Evolutionary conservation across 2,797 vertebrate species (phyloP), one percentile per base, ranked within the genome.

Genomic region (Diplodus sargus): DNA sequence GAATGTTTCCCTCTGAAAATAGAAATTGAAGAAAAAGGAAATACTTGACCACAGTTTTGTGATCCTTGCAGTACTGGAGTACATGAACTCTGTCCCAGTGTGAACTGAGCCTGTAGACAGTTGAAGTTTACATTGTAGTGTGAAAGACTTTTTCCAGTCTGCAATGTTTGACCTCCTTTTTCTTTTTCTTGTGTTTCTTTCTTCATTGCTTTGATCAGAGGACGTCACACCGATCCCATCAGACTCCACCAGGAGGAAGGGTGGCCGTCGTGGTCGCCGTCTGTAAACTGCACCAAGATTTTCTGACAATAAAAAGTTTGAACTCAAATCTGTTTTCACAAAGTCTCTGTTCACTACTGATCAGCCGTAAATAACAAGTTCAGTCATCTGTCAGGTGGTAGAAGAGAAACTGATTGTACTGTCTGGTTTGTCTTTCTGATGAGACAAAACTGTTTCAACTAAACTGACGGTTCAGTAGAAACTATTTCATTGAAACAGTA

Each of bases 151-250:
- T 49, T 18, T 49, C 16, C 47, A 49, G 20, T 11, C 22, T 10
- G 11, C 45, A 11, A 15, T 22, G 7, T 43, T 28, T 80, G 5
- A 76, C 61, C 13, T 51, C 2, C 7, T 34, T 20, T 60, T 73
- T 70, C 0, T 49, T 23, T 4, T 56, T 48, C 0, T 16, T 47
- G 47, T 75, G 51, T 75, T 15, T 49, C 48, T 69, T 61, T 75
- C 2, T 66, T 51, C 0, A 10, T 68, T 30, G 67, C 79, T 72
- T 48, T 42, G 6, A 70, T 0, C 96, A 99, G 98, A 99, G 98
- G 98, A 99, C 60, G 98, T 99, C 78, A 99, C 98, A 59, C 98
- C 98, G 51, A 99, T 99, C 90, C 98, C 98, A 0, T 99, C 98
- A 0, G 98, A 99, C 96, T 99, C 98, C 20, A 99, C 98, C 88